Evolutionary conservation across 2,797 vertebrate genomes (phyloP).

Genomic region (Bufotes viridis): DNA sequence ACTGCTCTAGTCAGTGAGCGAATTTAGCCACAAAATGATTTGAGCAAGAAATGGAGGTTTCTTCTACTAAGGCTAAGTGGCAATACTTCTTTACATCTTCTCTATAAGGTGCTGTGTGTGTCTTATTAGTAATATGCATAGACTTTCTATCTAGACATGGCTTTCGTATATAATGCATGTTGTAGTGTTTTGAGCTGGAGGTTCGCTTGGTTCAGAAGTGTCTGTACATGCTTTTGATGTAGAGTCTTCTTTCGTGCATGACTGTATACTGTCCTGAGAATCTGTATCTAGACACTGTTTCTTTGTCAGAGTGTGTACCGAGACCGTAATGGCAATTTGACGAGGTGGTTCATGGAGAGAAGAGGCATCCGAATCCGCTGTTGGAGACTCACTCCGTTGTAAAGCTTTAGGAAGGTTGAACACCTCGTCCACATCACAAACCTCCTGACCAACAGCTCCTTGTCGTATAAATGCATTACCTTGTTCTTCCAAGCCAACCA

Average conservation of each 20-base stretch:
- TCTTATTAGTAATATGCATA: conserved; percentile 85
- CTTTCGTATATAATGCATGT: conserved; percentile 91
- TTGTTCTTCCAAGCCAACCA: conserved; percentile 95
- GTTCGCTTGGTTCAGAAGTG: conserved; percentile 62
- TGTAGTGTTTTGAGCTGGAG: conserved; percentile 69
- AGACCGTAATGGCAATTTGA: conserved; percentile 97
- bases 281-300: conserved; percentile 77
- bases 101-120: conserved; percentile 76
- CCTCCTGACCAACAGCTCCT: conserved; percentile 80
- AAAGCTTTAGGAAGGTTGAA: conserved; percentile 86
- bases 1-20: conserved; percentile 7
- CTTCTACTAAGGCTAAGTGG: conserved; percentile 82
- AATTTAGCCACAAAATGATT: conserved; percentile 30
- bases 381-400: conserved; percentile 85
- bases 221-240: conserved; percentile 51
- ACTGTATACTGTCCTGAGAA: conserved; percentile 67
- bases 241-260: conserved; percentile 69
- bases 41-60: conserved; percentile 60
- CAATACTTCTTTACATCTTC: conserved; percentile 71
- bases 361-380: conserved; percentile 89
- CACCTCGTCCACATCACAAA: conserved; percentile 76
- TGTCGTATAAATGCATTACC: conserved; percentile 91
- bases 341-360: conserved; percentile 91
- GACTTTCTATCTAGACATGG: conserved; percentile 87
- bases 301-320: conserved; percentile 83